A percentile compares a stretch with the other conserved stretches of the same genome.
phyloP scores from a whole-genome alignment of 2,797 vertebrate genomes.

The Chiroxiphia lanceolata region DNA sequence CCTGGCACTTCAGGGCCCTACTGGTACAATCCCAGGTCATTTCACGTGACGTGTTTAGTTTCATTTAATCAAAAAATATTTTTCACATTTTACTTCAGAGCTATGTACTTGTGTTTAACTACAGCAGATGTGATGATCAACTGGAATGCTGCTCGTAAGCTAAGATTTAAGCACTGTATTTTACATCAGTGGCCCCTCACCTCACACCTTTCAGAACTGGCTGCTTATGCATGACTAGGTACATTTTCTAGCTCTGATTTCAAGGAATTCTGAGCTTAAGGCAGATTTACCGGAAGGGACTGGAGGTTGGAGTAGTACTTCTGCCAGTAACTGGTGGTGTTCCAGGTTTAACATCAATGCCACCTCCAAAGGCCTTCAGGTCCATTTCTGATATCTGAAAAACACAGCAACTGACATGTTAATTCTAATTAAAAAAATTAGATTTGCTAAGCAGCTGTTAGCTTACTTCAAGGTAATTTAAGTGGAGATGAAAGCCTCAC shows the following conservation, averaged over 20 bases:
- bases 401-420: not conserved
- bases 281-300: slow-evolving; percentile 89
- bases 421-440: not conserved
- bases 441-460: not conserved
- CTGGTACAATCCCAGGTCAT: not conserved
- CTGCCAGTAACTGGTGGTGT: slow-evolving; percentile 90
- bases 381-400: slow-evolving; percentile 96
- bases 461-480: slow-evolving; percentile 5
- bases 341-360: slow-evolving; percentile 96
- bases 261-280: slow-evolving; percentile 34
- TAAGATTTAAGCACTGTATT: not conserved
- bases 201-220: not conserved
- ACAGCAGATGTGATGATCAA: not conserved
- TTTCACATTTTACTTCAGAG: not conserved
- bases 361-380: slow-evolving; percentile 91
- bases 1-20: not conserved
- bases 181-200: not conserved
- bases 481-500: not conserved
- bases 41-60: not conserved
- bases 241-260: slow-evolving; percentile 12
- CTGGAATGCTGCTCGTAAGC: not conserved
- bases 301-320: slow-evolving; percentile 96
- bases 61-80: not conserved
- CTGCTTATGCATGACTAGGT: not conserved
- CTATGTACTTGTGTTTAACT: not conserved